Evolutionary conservation across 2,797 vertebrate species (phyloP), one percentile per base, ranked within the genome.

Genomic region (Gouania willdenowi): DNA sequence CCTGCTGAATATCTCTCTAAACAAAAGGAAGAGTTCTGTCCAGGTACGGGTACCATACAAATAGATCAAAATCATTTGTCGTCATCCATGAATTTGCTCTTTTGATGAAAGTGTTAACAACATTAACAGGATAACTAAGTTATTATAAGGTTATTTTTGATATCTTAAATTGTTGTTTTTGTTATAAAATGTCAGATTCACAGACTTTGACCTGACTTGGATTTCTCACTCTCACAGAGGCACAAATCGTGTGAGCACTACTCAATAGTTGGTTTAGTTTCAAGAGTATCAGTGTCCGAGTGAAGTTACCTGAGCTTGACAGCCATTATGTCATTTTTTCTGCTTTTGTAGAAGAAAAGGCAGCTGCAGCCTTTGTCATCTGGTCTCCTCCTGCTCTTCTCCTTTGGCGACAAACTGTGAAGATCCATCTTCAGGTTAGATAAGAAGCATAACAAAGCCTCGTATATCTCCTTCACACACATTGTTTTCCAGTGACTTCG

Each of bases 311-410:
- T 79, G 85, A 83, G 79, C 71, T 58, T n/a, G 2, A 24, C 38
- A 49, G 67, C 61, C 70, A 77, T 81, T 70, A 78, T 82, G 77
- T 79, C 71, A 84, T 70, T 77, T 72, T 73, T 79, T 41, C 36
- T 48, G 56, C 37, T 72, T 59, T 58, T 46, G 48, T 64, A 77
- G 44, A 71, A 81, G 71, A 84, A 81, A 81, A 67, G 75, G 41
- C 82, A 80, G 75, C 71, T 78, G 71, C 67, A 64, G 71, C 63
- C 50, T 81, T 86, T 82, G 80, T 83, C 67, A 56, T 55, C 57
- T 50, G 4, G 20, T 53, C 35, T 24, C 46, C 56, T 56, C 47
- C 41, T 65, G 48, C 26, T 26, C 45, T 7, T 9, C 56, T 43
- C 41, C 45, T 52, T 65, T 29, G 49, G 59, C 65, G 56, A 42